A percentile compares a stretch with the other conserved stretches of the same genome.
These are phyloP conservation scores for Leucophenga montana DNA, from an alignment of 2,888 invertebrate genomes.

Conservation along the genomic window DNA sequence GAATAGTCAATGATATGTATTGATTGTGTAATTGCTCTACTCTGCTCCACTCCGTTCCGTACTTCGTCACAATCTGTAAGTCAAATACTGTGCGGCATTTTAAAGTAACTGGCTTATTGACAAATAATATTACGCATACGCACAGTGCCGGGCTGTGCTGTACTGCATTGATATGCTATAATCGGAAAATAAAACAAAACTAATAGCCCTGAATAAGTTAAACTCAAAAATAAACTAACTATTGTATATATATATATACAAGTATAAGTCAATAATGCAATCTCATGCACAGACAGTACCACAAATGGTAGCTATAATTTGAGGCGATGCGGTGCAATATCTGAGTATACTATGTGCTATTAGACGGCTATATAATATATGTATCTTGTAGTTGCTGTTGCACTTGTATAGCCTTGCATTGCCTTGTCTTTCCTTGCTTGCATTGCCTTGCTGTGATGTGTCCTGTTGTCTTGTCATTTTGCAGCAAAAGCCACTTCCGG, in stretches of 20 bases:
- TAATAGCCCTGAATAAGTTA: neutral
- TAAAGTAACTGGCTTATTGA: slow-evolving; percentile 40
- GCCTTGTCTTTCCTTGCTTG: neutral
- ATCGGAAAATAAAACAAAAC: slow-evolving; percentile 1
- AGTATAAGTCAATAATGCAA: too few species aligned
- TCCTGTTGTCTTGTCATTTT: slow-evolving; percentile 7
- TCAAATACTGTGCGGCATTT: neutral
- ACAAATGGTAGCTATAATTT: too few species aligned
- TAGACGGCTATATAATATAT: too few species aligned
- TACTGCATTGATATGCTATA: neutral
- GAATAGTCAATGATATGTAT: slow-evolving; percentile 2
- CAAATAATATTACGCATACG: slow-evolving; percentile 30
- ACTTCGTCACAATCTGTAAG: neutral
- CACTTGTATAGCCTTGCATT: too few species aligned
- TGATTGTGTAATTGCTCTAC: neutral
- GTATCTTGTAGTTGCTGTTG: too few species aligned
- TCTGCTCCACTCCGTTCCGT: neutral
- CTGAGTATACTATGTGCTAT: too few species aligned
- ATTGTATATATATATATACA: too few species aligned
- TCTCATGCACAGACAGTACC: too few species aligned
- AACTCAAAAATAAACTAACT: neutral
- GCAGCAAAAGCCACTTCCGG: slow-evolving; percentile 56
- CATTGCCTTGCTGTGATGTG: neutral
- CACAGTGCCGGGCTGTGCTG: neutral
- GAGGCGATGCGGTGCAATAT: neutral